These are phyloP conservation scores for Protobothrops mucrosquamatus DNA, from an alignment of 2,113 vertebrate genomes.

Conservation along the genomic window DNA sequence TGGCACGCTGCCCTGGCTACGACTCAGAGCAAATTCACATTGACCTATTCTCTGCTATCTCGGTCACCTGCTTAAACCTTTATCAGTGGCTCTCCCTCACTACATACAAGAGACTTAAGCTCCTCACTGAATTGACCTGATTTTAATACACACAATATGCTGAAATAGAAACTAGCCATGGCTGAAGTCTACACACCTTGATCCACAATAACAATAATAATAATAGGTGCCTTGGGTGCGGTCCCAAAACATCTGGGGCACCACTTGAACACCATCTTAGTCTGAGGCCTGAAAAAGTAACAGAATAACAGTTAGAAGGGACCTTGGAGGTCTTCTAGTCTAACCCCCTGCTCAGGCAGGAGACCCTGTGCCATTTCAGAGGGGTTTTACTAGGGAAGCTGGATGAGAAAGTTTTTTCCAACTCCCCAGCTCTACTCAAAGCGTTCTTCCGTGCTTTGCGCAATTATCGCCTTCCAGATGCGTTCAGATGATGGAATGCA, in stretches of 20 bases:
- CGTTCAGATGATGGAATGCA: background rate
- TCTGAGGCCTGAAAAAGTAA: no score
- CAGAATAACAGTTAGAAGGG: no score
- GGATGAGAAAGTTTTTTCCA: background rate
- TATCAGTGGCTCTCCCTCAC: background rate
- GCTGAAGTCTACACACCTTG: background rate
- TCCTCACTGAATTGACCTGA: background rate
- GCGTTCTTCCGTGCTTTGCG: background rate
- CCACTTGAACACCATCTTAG: no score
- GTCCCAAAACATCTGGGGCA: no score
- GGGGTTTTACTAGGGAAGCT: background rate
- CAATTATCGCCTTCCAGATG: no score
- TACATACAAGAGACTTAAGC: background rate
- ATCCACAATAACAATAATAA: background rate
- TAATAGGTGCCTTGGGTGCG: no score
- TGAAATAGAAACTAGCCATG: background rate
- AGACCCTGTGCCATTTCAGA: no score
- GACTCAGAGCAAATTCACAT: background rate
- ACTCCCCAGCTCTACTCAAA: background rate
- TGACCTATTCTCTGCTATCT: background rate
- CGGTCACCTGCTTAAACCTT: background rate
- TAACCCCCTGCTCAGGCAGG: no score
- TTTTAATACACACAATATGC: background rate
- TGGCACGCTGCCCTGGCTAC: background rate
- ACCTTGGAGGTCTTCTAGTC: no score